phyloP scores from a whole-genome alignment of 1,140 invertebrate genomes.

The Drosophila erecta region DNA sequence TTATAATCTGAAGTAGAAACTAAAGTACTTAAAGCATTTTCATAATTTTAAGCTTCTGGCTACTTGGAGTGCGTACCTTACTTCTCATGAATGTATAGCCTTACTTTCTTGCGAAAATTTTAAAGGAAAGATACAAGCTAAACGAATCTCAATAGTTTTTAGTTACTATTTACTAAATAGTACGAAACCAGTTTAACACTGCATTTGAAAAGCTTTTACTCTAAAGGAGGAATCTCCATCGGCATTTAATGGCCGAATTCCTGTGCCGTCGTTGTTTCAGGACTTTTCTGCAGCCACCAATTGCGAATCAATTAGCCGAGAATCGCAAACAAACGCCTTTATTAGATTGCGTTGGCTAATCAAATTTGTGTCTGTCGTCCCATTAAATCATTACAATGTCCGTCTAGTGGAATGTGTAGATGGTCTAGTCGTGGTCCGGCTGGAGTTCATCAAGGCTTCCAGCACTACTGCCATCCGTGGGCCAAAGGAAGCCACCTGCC shows the following conservation, averaged over 20 bases:
- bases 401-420: slow-evolving; percentile 5
- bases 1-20: background rate
- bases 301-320: slow-evolving; percentile 14
- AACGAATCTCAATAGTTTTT: no score
- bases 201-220: no score
- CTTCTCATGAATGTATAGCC: no score
- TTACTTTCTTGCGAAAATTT: no score
- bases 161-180: no score
- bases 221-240: background rate
- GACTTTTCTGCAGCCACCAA: background rate
- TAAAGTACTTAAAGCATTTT: background rate
- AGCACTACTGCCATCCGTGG: background rate
- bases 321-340: slow-evolving; percentile 24
- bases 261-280: background rate
- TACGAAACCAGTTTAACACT: background rate
- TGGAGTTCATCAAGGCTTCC: slow-evolving; percentile 20
- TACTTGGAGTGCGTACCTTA: no score
- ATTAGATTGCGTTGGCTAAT: slow-evolving; percentile 52
- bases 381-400: slow-evolving; percentile 63
- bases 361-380: slow-evolving; percentile 46
- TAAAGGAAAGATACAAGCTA: no score
- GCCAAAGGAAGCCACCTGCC: slow-evolving; percentile 29
- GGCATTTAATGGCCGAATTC: background rate
- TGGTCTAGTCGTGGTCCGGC: slow-evolving; percentile 18
- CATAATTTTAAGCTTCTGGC: no score